phyloP scores from a whole-genome alignment of 2,113 vertebrate genomes.

The Corydoras sp. region DNA sequence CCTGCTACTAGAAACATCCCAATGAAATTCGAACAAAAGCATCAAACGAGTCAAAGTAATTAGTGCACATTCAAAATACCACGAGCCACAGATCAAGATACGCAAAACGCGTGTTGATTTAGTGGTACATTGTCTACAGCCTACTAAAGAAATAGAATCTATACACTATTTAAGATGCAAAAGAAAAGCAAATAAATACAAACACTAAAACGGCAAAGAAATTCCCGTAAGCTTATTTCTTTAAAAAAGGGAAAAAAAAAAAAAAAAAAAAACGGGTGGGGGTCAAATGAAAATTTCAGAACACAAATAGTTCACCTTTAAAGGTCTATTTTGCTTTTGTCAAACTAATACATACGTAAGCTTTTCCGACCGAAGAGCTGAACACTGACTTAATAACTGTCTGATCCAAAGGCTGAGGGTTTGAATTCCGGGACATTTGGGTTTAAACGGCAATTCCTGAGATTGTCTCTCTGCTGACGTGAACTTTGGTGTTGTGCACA shows the following conservation, averaged over 20 bases:
- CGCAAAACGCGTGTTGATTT: slow-evolving; percentile 16
- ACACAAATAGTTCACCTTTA: slow-evolving; percentile 19
- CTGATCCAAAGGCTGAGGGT: slow-evolving; percentile 3
- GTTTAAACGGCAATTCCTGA: slow-evolving; percentile 38
- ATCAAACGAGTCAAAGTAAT: slow-evolving; percentile 27
- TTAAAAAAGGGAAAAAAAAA: slow-evolving; percentile 3
- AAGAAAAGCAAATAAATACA: not conserved
- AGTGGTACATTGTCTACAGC: slow-evolving; percentile 18
- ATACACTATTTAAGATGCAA: not conserved
- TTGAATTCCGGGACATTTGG: slow-evolving; percentile 7
- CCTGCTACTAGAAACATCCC: slow-evolving; percentile 30
- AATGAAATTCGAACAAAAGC: slow-evolving; percentile 36
- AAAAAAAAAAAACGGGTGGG: no score
- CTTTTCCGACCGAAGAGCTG: slow-evolving; percentile 17
- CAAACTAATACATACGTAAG: slow-evolving; percentile 24
- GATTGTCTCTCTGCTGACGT: slow-evolving; percentile 41
- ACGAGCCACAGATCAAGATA: slow-evolving; percentile 32
- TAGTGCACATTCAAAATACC: slow-evolving; percentile 32
- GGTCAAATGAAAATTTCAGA: not conserved
- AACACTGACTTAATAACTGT: slow-evolving; percentile 6
- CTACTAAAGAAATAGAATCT: not conserved
- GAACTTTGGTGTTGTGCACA: slow-evolving; percentile 42
- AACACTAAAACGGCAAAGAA: not conserved
- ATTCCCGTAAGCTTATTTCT: slow-evolving; percentile 1
- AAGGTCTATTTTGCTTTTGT: slow-evolving; percentile 38